A percentile compares a stretch with the other conserved stretches of the same genome.
These are phyloP conservation scores for Zonotrichia leucophrys DNA, from an alignment of 2,113 vertebrate species.

Conservation along the genomic window DNA sequence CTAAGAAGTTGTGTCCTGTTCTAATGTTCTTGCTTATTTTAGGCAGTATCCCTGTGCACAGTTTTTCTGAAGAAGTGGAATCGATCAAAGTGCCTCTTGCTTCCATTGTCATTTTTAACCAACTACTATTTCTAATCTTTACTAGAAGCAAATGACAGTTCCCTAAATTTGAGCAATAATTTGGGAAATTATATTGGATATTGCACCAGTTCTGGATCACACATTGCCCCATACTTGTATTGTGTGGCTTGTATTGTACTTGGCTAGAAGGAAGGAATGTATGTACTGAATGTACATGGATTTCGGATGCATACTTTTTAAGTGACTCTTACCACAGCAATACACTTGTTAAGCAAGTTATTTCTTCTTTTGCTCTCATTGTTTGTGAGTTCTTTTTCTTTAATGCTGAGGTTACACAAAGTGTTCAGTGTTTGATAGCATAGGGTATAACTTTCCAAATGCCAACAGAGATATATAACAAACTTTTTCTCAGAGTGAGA, in stretches of 20 bases:
- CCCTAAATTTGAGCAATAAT: neutral
- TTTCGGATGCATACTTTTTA: neutral
- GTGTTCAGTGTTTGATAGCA: neutral
- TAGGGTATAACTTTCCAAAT: neutral
- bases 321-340: neutral
- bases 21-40: neutral
- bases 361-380: neutral
- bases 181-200: neutral
- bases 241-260: neutral
- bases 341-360: neutral
- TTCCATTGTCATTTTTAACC: neutral
- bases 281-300: neutral
- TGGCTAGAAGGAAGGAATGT: neutral
- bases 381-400: neutral
- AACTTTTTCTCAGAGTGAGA: neutral
- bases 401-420: neutral
- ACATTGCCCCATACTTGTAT: neutral
- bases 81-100: neutral
- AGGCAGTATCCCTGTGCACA: neutral
- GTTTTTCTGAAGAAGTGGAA: neutral
- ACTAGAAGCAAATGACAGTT: neutral
- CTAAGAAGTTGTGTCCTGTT: neutral
- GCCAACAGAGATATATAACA: neutral
- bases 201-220: neutral
- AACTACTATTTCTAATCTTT: neutral